Evolutionary conservation across 1,140 invertebrate genomes (phyloP), one percentile per base, ranked within the genome.

Genomic region (Calliphora vicina): DNA sequence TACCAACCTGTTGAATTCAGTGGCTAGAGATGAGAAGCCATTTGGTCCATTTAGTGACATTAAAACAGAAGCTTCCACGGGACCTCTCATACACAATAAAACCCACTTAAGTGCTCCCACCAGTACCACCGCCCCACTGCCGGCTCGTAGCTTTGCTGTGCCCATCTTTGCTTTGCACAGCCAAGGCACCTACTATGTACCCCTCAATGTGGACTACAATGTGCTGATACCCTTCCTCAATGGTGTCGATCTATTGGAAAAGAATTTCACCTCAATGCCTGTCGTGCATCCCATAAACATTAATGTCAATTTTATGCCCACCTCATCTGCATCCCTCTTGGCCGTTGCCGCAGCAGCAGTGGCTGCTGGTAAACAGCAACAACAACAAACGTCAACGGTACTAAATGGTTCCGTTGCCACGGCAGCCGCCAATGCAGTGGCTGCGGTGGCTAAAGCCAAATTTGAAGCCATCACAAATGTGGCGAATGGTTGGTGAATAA

Each of bases 281-380:
- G 92, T 93, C 2, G 92, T 98, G 20, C 97, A 98, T 92, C 97
- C 97, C 2, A 95, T 98, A 80, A 97, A 96, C 23, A 97, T 98
- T 84, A 96, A 95, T 86, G 97, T 98, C 1, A 97, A 97, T 90
- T 97, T 97, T 82, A 86, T 89, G 86, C 84, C 87, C 73, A 85
- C 84, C 74, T 81, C 86, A 23, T 85, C 88, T 9, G 84, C 88
- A 0, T 85, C 86, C 0, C 76, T 89, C 43, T 20, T 88, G 26
- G 88, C 87, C 3, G 88, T 88, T 20, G 88, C 88, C 29, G 87
- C 88, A 25, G 87, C 87, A 17, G 87, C 88, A 17, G 88, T 87
- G 13, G 85, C 86, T 29, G 86, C 87, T 27, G 88, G 86, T 20
- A 87, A 85, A 10, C 86, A 86, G 8, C 87, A 89, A 74, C 88